Base-by-base conservation (phyloP, 2,888 invertebrate genomes). In the Chamaedrilus cognettii region DNA sequence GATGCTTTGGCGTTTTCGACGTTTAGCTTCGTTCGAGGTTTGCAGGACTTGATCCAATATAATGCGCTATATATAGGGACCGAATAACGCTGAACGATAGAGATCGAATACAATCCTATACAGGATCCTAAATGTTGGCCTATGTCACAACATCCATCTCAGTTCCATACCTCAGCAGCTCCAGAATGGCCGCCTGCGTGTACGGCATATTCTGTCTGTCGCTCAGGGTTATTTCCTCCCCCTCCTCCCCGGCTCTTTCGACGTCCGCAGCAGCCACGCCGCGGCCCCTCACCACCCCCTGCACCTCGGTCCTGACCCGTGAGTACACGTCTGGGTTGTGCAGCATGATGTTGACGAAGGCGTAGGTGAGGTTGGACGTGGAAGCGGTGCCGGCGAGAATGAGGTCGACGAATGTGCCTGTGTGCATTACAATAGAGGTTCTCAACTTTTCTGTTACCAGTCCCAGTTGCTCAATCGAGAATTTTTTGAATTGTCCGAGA, bases 331-430 rank as follows among this genome's bases (percentile, higher is more conserved):
- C 58, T 3, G 34, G 65, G 33, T 65, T 28, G 32, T 65, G 65
- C 19, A 58, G 49, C 59, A 65, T 65, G 35, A 65, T 49, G 65
- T 65, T 65, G 49, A 65, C 32, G 51, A 61, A 65, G 50, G 65
- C 50, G 42, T 65, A 65, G 50, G 60, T 7, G 31, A 49, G 50
- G 34, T 65, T 58, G 7, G 65, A 33, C 4, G 65, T 65, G 2
- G 65, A 55, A 19, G 65, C 59, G 19, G 65, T 59, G 3, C 59
- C 65, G 1, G 23, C 65, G 7, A 65, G 56, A 49, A 64, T 57
- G 32, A 64, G 34, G 28, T 64, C 64, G n/a, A 50, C 55, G 19
- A 64, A 64, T 2, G 64, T 64, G n/a, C 56, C n/a, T n/a, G n/a
- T n/a, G n/a, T n/a, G n/a, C n/a, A n/a, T n/a, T n/a, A n/a, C n/a